phyloP scores from a whole-genome alignment of 2,113 vertebrate species.

The Limanda limanda region DNA sequence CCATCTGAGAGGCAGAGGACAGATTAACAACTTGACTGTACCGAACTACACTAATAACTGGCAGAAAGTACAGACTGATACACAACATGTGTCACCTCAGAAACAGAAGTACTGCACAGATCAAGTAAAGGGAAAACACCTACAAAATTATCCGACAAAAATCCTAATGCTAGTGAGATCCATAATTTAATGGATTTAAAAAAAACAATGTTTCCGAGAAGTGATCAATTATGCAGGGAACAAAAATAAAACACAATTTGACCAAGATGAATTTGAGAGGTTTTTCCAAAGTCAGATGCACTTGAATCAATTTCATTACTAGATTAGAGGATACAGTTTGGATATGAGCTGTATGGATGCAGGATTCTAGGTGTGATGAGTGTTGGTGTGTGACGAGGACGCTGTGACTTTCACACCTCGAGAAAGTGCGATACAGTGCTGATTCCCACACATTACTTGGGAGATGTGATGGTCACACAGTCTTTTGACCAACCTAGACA shows the following conservation, averaged over 20 bases:
- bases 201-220: not conserved
- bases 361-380: not conserved
- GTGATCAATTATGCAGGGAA: too few relatives aligned
- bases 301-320: not conserved
- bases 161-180: too few relatives aligned
- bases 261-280: not conserved
- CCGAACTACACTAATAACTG: not conserved
- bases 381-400: not conserved
- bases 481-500: slow-evolving; percentile 91
- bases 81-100: not conserved
- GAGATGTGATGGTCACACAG: slow-evolving; percentile 92
- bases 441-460: slow-evolving; percentile 97
- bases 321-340: not conserved
- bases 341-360: not conserved
- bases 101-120: too few relatives aligned
- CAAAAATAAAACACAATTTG: too few relatives aligned
- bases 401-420: slow-evolving; percentile 84
- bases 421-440: slow-evolving; percentile 97
- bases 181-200: not conserved
- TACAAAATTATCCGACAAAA: too few relatives aligned
- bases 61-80: not conserved
- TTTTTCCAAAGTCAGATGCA: not conserved
- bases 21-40: not conserved
- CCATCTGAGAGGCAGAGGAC: slow-evolving; percentile 78
- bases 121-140: too few relatives aligned